phyloP scores from a whole-genome alignment of 2,888 invertebrate species.

The Aphidius colemani region DNA sequence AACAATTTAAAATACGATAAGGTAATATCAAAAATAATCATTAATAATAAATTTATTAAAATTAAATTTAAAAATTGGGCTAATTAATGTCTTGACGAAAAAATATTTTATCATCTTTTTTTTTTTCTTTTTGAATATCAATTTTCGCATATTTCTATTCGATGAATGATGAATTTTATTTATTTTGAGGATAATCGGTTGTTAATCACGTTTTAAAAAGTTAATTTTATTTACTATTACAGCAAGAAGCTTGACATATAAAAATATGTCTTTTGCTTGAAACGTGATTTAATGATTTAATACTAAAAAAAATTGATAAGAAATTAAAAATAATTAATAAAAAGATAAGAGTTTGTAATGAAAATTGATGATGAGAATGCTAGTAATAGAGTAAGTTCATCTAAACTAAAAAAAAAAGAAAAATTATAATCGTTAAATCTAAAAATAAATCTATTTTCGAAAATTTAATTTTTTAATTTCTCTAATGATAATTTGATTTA shows the following conservation, averaged over 20 bases:
- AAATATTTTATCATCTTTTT: conserved; percentile 9
- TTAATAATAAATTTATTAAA: neutral
- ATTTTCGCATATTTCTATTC: no score
- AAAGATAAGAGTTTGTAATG: conserved; percentile 11
- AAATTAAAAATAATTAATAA: neutral
- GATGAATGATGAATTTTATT: neutral
- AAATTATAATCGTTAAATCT: conserved; percentile 4
- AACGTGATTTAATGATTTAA: no score
- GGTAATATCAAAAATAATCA: neutral
- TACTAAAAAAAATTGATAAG: no score
- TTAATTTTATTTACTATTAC: no score
- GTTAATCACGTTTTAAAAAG: no score
- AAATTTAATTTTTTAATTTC: conserved; percentile 3
- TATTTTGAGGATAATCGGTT: conserved; percentile 9
- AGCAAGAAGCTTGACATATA: no score
- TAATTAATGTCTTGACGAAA: neutral
- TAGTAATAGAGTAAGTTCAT: neutral
- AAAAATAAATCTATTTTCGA: conserved; percentile 9
- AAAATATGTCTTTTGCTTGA: no score
- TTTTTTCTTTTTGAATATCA: no score
- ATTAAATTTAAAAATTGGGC: neutral
- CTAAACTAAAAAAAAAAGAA: neutral
- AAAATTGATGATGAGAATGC: conserved; percentile 11
- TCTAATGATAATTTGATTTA: no score
- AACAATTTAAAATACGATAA: neutral